Conservation (phyloP, 2,113 vertebrate species). For the Protobothrops flavoviridis region DNA sequence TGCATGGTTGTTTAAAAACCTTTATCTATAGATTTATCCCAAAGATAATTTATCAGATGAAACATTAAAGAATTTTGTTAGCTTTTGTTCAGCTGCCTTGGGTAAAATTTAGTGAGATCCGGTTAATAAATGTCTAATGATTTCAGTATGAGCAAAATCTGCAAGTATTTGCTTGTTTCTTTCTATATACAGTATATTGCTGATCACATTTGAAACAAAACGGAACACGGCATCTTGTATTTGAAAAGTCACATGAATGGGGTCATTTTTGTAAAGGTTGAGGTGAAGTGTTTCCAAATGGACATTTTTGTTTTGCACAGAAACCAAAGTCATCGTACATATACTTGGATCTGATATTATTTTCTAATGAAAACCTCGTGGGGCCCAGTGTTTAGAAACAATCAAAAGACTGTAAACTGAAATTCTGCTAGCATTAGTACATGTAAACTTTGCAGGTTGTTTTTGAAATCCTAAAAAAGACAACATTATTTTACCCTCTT, state of each 20-base stretch:
- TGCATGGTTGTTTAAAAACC: conserved; percentile 43
- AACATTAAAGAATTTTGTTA: conserved; percentile 7
- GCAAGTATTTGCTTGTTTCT: not conserved
- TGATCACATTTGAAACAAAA: not conserved
- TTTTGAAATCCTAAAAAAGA: not conserved
- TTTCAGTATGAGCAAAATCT: conserved; percentile 2
- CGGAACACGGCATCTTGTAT: not conserved
- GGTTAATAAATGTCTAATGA: conserved; percentile 12
- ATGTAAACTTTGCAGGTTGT: not conserved
- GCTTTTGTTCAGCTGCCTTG: not conserved
- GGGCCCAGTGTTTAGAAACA: not conserved
- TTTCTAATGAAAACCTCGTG: conserved; percentile 1
- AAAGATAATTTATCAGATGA: fast-evolving
- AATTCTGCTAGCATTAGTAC: not conserved
- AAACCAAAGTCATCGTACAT: not conserved
- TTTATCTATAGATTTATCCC: conserved; percentile 19
- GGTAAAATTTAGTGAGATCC: not conserved
- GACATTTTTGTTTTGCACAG: not conserved
- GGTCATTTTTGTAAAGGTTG: not conserved
- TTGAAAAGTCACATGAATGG: not conserved
- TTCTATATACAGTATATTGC: not conserved
- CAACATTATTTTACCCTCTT: not conserved
- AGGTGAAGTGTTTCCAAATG: conserved; percentile 29
- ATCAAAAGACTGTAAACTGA: not conserved
- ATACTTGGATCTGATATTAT: conserved; percentile 1